A percentile compares a stretch with the other conserved stretches of the same genome.
Evolutionary conservation across 2,113 vertebrate genomes (phyloP).

Genomic region (Chauna torquata): DNA sequence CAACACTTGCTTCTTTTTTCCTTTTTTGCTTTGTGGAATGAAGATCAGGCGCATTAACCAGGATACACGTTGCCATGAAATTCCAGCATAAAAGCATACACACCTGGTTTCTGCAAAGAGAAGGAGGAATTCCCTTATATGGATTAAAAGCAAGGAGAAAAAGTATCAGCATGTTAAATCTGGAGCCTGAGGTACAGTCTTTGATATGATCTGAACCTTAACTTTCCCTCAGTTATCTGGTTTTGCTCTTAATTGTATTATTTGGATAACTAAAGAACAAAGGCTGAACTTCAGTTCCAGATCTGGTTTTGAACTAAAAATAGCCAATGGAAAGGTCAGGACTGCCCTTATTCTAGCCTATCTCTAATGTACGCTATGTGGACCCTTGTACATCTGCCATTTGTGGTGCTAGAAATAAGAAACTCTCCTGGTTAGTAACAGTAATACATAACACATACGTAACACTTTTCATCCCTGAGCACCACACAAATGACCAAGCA

Average conservation of each 20-base stretch:
- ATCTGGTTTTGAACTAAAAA: conserved; percentile 36
- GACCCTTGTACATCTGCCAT: background rate
- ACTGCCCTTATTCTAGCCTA: background rate
- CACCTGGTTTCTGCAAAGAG: conserved; percentile 49
- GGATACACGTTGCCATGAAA: background rate
- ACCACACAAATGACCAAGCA: background rate
- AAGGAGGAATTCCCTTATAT: background rate
- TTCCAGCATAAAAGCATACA: background rate
- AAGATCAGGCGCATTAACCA: background rate
- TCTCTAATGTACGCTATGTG: background rate
- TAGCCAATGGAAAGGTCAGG: background rate
- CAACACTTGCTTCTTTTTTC: background rate
- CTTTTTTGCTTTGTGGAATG: background rate
- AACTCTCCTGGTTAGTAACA: background rate
- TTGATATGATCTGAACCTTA: conserved; percentile 53
- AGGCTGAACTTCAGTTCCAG: conserved; percentile 10
- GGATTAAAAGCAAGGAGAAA: conserved; percentile 18
- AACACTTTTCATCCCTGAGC: background rate
- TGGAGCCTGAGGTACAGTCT: conserved; percentile 13
- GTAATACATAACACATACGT: conserved; percentile 22
- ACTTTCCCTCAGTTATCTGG: conserved; percentile 3
- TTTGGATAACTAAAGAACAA: conserved; percentile 36
- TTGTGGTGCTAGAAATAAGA: background rate
- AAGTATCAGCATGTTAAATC: conserved; percentile 49
- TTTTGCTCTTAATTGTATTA: conserved; percentile 39